These are phyloP conservation scores for Teleogryllus oceanicus DNA, from an alignment of 2,888 invertebrate genomes.

Conservation along the genomic window DNA sequence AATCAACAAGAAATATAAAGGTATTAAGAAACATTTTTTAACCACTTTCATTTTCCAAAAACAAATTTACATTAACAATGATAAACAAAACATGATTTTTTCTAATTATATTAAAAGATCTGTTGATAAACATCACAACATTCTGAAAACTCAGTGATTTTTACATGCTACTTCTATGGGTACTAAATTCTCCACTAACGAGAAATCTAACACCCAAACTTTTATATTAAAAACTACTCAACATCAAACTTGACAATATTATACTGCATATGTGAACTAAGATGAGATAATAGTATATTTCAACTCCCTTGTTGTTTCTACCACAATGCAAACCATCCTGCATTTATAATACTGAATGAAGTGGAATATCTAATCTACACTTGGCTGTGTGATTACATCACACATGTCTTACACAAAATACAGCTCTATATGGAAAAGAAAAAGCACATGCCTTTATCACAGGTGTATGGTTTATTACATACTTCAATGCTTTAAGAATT, in stretches of 20 bases:
- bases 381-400: constrained; percentile 7
- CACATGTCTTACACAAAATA: not conserved
- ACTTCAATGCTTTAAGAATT: not conserved
- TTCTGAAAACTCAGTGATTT: not conserved
- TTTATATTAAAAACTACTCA: not conserved
- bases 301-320: not conserved
- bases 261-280: constrained; percentile 18
- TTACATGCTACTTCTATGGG: not conserved
- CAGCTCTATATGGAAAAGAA: not conserved
- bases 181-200: not conserved
- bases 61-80: no score
- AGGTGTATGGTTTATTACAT: constrained; percentile 4
- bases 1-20: no score
- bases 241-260: not conserved
- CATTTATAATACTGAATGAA: constrained; percentile 10
- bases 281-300: not conserved
- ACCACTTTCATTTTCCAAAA: no score
- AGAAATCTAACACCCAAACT: not conserved
- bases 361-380: not conserved
- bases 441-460: constrained; percentile 18
- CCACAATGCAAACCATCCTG: constrained; percentile 1
- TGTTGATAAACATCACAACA: not conserved
- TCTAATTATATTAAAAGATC: not conserved
- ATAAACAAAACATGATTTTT: no score
- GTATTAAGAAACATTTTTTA: no score